A percentile compares a stretch with the other conserved stretches of the same genome.
These are phyloP conservation scores for Dryomyza anilis DNA, from an alignment of 2,888 invertebrate species.

Conservation along the genomic window DNA sequence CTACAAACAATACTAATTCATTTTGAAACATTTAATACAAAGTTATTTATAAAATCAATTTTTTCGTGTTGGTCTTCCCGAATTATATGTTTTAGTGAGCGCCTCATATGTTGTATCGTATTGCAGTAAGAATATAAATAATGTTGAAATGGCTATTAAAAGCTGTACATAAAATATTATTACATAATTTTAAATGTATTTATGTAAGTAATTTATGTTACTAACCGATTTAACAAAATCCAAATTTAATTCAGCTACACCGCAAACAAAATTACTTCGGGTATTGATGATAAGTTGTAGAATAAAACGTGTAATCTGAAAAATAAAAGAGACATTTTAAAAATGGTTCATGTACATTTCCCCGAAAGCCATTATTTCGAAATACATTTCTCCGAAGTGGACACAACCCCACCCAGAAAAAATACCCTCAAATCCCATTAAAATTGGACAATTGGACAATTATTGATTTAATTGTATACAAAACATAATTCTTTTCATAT, in stretches of 20 bases:
- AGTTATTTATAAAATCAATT: background rate
- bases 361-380: too few relatives aligned
- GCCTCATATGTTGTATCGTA: slow-evolving; percentile 45
- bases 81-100: slow-evolving; percentile 29
- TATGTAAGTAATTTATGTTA: background rate
- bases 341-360: too few relatives aligned
- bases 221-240: slow-evolving; percentile 41
- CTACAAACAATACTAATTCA: background rate
- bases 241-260: slow-evolving; percentile 38
- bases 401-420: too few relatives aligned
- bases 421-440: background rate
- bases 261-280: slow-evolving; percentile 39
- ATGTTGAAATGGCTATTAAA: slow-evolving; percentile 37
- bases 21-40: background rate
- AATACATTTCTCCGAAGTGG: too few relatives aligned
- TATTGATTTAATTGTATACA: too few relatives aligned
- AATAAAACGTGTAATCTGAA: slow-evolving; percentile 41
- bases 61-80: slow-evolving; percentile 1
- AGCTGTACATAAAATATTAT: slow-evolving; percentile 31
- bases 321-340: background rate
- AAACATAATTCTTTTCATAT: too few relatives aligned
- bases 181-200: background rate
- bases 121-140: slow-evolving; percentile 45
- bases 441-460: too few relatives aligned
- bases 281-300: slow-evolving; percentile 41